A percentile compares a stretch with the other conserved stretches of the same genome.
Conservation (phyloP, 2,888 invertebrate species). For the Liopterus haemorrhoidalis region DNA sequence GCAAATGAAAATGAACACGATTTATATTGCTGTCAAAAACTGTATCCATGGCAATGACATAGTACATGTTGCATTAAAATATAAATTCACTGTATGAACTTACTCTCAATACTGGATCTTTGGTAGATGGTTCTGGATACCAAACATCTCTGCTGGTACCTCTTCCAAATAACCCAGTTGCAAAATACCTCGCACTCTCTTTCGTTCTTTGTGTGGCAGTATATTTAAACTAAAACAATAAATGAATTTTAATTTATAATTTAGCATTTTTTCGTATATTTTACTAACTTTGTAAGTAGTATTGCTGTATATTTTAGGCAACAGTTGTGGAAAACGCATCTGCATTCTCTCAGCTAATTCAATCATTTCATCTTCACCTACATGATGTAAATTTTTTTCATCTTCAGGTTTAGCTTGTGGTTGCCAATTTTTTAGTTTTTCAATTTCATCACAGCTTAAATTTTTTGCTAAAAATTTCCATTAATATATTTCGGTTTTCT, state of each 20-base stretch:
- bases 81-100: too few relatives aligned
- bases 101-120: slow-evolving; percentile 43
- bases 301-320: slow-evolving; percentile 57
- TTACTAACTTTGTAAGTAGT: slow-evolving; percentile 47
- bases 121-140: slow-evolving; percentile 58
- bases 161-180: slow-evolving; percentile 68
- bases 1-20: too few relatives aligned
- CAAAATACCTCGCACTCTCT: slow-evolving; percentile 69
- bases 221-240: slow-evolving; percentile 60
- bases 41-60: too few relatives aligned
- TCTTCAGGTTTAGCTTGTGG: slow-evolving; percentile 48
- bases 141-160: slow-evolving; percentile 54
- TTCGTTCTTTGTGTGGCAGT: slow-evolving; percentile 72
- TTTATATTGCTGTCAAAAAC: too few relatives aligned
- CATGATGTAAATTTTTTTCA: slow-evolving; percentile 59
- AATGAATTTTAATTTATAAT: slow-evolving; percentile 18
- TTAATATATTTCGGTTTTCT: too few relatives aligned
- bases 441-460: slow-evolving; percentile 46
- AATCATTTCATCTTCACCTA: slow-evolving; percentile 71
- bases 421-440: slow-evolving; percentile 56
- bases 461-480: too few relatives aligned
- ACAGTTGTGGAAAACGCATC: slow-evolving; percentile 59
- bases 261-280: neutral
- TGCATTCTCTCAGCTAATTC: slow-evolving; percentile 69
- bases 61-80: too few relatives aligned